Evolutionary conservation across 1,140 invertebrate species (phyloP), one percentile per base, ranked within the genome.

Genomic region (Brachystomella parvula): DNA sequence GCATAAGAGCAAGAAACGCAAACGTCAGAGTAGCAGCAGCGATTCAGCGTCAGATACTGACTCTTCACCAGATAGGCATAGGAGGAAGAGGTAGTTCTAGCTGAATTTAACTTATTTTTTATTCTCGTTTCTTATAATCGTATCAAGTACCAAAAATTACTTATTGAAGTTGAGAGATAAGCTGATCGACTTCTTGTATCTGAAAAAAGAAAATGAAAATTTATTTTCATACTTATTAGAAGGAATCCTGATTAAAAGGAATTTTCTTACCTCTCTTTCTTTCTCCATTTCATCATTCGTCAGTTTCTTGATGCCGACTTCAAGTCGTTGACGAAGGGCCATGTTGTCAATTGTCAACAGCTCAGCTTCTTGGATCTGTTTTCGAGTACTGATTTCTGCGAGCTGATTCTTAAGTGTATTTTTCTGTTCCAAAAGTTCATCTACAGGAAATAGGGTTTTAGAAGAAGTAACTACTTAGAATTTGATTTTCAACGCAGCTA

Each of bases 261-360:
- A 9, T 19, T 19, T 6, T 39, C 35, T 77, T 80, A 87, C 82
- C 79, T 92, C 87, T 77, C 88, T 83, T 76, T 90, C 85, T 73
- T 91, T 92, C 65, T 89, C 87, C 66, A 86, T 79, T 69, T 92
- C 87, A 75, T 92, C 87, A 61, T 85, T 83, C 61, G 88, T 79
- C 2, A 93, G 79, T 74, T 86, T 86, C 70, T 92, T 87, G 0
- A 93, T 78, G 58, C 86, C 86, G 67, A 87, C 85, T 76, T 92
- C 88, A 75, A 94, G 89, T 6, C 90, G 78, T 76, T 91, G 87
- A 53, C 87, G 82, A 0, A 95, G 76, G 29, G 89, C 88, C 63
- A 86, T 77, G 77, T 94, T 95, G 76, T 94, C 91, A 75, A 94
- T 92, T 35, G 86, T 88, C 3, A 86, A 84, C 72, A 94, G 87